Base-by-base conservation (phyloP, 2,113 vertebrate genomes). In the Lota lota region DNA sequence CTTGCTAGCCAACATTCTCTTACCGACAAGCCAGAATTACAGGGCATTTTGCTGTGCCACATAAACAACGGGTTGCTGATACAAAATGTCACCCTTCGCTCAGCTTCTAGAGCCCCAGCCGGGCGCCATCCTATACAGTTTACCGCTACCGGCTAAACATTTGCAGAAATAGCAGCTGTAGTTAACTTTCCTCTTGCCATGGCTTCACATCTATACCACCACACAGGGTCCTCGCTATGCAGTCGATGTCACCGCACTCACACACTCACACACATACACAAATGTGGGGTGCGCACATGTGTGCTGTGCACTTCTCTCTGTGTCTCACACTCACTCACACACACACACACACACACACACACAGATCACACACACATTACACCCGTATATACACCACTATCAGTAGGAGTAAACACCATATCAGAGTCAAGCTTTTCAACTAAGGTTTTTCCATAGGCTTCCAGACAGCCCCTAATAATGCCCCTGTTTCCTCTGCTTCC, bases 401-500 rank as follows among this genome's bases (percentile, higher is more conserved):
- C 40, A 12, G 40, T 10, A 14, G 40, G 40, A 14, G 40, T 47
- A 47, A 47, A 47, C 40, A 47, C 40, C 40, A 11, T 47, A 47
- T 47, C 40, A 12, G 10, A 47, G 40, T 47, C 40, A 47, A 22
- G 11, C 22, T 22, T 63, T 71, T 73, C 63, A 36, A 20, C 33
- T n/a, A 66, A 75, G 40, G 40, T 47, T 47, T 47, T 47, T 47
- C 10, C 8, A 47, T 61, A 59, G 62, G 12, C 22, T 61, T 86
- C 64, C 69, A 86, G 80, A 78, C 63, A 54, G 72, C 61, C 80
- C 54, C 73, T 78, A 51, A 47, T 47, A 89, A 88, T 80, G 88
- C 88, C 85, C 86, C 86, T 87, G 75, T 86, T 80, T 86, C 77
- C 63, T 79, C 72, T 69, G 79, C 84, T 85, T 76, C 63, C 36